Percentiles rank a stretch among this genome's conserved stretches.
Evolutionary conservation across 2,113 vertebrate species (phyloP).

Genomic region (Pogonocichla stellata): DNA sequence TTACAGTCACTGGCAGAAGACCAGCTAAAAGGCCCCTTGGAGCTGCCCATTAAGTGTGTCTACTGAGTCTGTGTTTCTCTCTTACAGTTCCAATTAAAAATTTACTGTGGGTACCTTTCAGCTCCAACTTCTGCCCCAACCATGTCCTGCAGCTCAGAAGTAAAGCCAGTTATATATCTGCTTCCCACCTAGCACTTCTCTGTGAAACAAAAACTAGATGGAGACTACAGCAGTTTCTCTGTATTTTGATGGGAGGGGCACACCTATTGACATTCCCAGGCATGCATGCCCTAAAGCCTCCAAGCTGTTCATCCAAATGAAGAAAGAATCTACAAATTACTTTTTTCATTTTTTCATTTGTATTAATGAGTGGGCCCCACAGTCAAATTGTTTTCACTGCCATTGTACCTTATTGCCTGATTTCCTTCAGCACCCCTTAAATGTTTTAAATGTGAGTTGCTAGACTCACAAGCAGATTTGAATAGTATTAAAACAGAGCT

Average conservation of each 20-base stretch:
- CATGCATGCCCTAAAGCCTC: neutral
- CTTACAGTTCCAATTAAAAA: neutral
- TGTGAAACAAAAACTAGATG: neutral
- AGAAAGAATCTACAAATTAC: neutral
- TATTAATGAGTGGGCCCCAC: rapidly evolving
- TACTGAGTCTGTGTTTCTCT: neutral
- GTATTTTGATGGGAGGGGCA: neutral
- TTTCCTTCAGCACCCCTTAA: neutral
- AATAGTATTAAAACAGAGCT: neutral
- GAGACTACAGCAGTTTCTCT: neutral
- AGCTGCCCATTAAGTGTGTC: neutral
- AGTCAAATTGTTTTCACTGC: neutral
- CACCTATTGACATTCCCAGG: neutral
- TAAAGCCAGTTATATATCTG: neutral
- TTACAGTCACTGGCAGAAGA: neutral
- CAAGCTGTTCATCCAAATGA: neutral
- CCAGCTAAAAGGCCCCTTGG: neutral
- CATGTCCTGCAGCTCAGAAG: neutral
- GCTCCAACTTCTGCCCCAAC: neutral
- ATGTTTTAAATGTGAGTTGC: neutral
- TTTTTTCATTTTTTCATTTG: neutral
- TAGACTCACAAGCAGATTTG: neutral
- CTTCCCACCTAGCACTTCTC: neutral
- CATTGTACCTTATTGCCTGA: neutral
- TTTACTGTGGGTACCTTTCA: neutral